phyloP scores from a whole-genome alignment of 2,888 invertebrate genomes.

The Agrotis exclamationis region DNA sequence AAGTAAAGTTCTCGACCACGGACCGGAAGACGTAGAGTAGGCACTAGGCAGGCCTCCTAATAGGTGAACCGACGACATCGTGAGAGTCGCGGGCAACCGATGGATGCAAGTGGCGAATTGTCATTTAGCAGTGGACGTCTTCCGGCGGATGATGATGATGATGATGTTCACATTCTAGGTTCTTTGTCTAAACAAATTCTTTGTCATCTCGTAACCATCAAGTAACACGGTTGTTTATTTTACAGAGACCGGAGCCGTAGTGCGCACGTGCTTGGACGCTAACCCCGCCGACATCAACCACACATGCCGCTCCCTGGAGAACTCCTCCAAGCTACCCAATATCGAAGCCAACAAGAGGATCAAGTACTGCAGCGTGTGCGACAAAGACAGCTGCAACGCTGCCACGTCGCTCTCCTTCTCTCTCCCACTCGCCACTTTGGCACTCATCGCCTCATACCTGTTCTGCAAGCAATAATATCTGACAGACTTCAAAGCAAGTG shows the following conservation, averaged over 20 bases:
- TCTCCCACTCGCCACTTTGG: conserved; percentile 79
- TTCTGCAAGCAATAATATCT: conserved; percentile 82
- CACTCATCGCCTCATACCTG: conserved; percentile 79
- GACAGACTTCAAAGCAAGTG: conserved; percentile 60
- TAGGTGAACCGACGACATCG: no score
- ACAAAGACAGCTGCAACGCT: conserved; percentile 90
- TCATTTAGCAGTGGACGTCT: no score
- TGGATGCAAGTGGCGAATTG: no score
- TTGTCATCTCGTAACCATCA: neutral
- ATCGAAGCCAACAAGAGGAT: conserved; percentile 71
- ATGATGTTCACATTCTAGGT: no score
- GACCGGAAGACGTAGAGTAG: no score
- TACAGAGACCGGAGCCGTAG: conserved; percentile 80
- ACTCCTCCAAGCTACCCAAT: conserved; percentile 60
- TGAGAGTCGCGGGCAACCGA: no score
- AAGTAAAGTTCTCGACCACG: no score
- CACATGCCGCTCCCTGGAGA: conserved; percentile 77
- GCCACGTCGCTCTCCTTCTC: conserved; percentile 81
- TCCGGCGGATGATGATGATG: no score
- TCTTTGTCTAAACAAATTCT: no score
- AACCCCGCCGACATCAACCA: conserved; percentile 79
- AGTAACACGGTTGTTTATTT: conserved; percentile 35
- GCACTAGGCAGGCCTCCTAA: no score
- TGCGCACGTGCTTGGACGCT: conserved; percentile 84
- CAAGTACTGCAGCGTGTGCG: conserved; percentile 85